phyloP scores from a whole-genome alignment of 2,888 invertebrate genomes.

The Beris chalybata region DNA sequence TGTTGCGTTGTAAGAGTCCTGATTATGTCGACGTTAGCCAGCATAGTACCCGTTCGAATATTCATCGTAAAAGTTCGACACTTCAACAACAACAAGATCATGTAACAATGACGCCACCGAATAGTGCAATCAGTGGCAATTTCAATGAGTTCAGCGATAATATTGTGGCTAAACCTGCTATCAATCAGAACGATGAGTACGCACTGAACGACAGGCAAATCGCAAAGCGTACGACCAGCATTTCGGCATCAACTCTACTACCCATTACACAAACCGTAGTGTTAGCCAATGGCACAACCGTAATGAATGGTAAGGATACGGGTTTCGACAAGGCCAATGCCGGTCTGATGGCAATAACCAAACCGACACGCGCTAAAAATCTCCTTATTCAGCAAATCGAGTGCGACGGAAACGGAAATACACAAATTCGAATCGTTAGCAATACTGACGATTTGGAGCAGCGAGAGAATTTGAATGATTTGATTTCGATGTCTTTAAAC shows the following conservation, averaged over 20 bases:
- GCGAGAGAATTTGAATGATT: constrained; percentile 11
- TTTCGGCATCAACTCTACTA: background rate
- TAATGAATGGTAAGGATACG: constrained; percentile 15
- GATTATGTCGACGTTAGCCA: constrained; percentile 58
- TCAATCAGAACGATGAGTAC: constrained; percentile 13
- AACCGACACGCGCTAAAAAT: constrained; percentile 11
- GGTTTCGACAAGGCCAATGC: constrained; percentile 1
- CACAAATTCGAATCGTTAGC: constrained; percentile 35
- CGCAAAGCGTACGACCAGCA: background rate
- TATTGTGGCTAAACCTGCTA: constrained; percentile 8
- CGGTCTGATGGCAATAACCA: background rate
- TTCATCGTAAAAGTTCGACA: constrained; percentile 40
- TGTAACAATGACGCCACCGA: constrained; percentile 35
- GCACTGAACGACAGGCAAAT: constrained; percentile 19
- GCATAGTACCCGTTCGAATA: constrained; percentile 41
- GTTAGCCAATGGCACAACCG: constrained; percentile 19
- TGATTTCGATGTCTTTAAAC: constrained; percentile 4
- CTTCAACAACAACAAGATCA: constrained; percentile 38
- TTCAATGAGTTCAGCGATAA: constrained; percentile 31
- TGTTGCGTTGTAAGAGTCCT: constrained; percentile 67
- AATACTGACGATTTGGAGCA: constrained; percentile 14
- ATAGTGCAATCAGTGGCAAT: constrained; percentile 36
- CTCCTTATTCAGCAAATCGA: constrained; percentile 36
- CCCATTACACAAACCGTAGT: constrained; percentile 24
- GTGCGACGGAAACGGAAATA: constrained; percentile 39